Conservation (phyloP, 2,888 invertebrate genomes). For the Theodoxus fluviatilis region DNA sequence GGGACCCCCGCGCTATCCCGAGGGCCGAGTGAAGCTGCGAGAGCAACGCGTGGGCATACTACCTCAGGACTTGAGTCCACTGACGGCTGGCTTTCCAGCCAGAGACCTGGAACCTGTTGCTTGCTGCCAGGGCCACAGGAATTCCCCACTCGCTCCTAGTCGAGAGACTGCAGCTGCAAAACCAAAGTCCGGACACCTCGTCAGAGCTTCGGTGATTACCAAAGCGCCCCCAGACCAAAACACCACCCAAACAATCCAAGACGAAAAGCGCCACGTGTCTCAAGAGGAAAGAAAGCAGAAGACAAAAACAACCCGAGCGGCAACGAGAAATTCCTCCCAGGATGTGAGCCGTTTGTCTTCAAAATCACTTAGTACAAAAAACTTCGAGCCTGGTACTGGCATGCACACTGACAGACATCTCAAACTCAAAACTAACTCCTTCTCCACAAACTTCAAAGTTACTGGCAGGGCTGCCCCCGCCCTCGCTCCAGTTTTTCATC, state of each 20-base stretch:
- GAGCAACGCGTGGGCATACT: too few species aligned
- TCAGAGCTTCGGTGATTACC: too few species aligned
- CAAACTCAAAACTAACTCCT: neutral
- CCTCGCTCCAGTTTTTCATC: neutral
- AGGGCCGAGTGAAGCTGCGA: neutral
- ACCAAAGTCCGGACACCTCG: too few species aligned
- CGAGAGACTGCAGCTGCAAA: too few species aligned
- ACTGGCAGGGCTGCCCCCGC: neutral
- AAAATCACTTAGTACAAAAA: neutral
- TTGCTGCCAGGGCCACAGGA: too few species aligned
- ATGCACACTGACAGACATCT: neutral
- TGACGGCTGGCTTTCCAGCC: too few species aligned
- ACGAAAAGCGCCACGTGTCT: neutral
- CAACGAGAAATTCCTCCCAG: neutral
- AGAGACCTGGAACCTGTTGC: too few species aligned
- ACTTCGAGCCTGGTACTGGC: neutral
- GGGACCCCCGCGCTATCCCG: neutral
- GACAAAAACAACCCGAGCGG: neutral
- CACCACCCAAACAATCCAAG: neutral
- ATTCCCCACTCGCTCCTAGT: too few species aligned
- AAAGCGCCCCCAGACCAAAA: constrained; percentile 4
- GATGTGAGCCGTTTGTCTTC: neutral
- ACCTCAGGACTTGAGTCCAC: too few species aligned
- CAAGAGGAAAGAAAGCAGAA: constrained; percentile 14
- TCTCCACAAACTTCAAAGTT: neutral